Conservation (phyloP, 2,113 vertebrate species). For the Ellobius talpinus region DNA sequence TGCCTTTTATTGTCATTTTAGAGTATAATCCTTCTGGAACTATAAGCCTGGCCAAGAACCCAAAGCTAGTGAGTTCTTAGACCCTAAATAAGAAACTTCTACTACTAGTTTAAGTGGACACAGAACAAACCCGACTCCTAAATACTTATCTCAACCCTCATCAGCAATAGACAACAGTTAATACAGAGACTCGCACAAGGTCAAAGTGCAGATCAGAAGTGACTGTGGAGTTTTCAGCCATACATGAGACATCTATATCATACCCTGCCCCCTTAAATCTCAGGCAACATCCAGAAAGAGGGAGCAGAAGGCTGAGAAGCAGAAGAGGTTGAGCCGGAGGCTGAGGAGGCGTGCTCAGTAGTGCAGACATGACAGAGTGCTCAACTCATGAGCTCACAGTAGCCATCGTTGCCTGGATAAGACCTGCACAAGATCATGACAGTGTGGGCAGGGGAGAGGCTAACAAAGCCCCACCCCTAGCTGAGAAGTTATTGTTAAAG, state of each 20-base stretch:
- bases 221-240: no score
- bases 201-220: background rate
- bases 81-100: background rate
- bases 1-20: background rate
- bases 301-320: no score
- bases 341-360: background rate
- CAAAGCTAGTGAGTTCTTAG: background rate
- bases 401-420: background rate
- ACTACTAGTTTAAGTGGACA: background rate
- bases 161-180: background rate
- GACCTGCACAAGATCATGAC: background rate
- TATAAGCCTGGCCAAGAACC: background rate
- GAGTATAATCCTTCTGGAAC: background rate
- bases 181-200: background rate
- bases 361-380: no score
- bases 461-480: background rate
- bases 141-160: background rate
- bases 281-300: background rate
- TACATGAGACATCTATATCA: background rate
- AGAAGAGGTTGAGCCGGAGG: no score
- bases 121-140: background rate
- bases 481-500: background rate
- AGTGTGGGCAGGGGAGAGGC: background rate
- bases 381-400: background rate
- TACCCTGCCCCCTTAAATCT: background rate